phyloP scores from a whole-genome alignment of 2,888 invertebrate genomes.

The Trisateles emortualis region DNA sequence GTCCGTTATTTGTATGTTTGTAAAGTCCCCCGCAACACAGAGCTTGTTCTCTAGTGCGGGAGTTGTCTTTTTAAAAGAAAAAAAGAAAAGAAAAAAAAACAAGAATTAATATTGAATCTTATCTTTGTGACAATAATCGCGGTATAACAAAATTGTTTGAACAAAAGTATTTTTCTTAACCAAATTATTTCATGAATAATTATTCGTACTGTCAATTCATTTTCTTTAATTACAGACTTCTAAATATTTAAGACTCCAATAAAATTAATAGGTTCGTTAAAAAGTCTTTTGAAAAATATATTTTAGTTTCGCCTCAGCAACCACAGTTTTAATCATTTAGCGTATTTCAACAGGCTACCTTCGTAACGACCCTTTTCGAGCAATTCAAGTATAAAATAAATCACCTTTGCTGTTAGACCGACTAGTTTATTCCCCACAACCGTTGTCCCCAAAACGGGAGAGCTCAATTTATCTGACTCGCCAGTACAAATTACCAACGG shows the following conservation, averaged over 20 bases:
- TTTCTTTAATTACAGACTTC: not conserved
- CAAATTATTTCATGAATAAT: not conserved
- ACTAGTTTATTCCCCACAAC: conserved; percentile 46
- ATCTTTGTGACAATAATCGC: not conserved
- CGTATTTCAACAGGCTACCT: conserved; percentile 18
- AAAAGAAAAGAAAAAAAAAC: too few relatives aligned
- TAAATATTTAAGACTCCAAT: not conserved
- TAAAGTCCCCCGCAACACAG: too few relatives aligned
- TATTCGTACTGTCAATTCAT: not conserved
- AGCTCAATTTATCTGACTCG: conserved; percentile 47
- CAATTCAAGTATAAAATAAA: conserved; percentile 44
- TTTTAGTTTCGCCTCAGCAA: conserved; percentile 18
- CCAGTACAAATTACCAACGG: conserved; percentile 49
- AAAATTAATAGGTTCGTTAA: not conserved
- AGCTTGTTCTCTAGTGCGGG: too few relatives aligned
- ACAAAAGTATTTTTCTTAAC: not conserved
- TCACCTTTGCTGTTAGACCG: conserved; percentile 37
- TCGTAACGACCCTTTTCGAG: conserved; percentile 27
- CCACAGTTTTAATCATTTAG: conserved; percentile 28
- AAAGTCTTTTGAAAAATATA: not conserved
- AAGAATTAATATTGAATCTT: not conserved
- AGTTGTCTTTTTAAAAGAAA: too few relatives aligned
- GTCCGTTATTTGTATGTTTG: too few relatives aligned
- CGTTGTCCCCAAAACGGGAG: conserved; percentile 44
- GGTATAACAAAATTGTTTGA: not conserved